These are phyloP conservation scores for Bergia puertoricense DNA, from an alignment of 92 coral and sea anemone species.

Conservation along the genomic window DNA sequence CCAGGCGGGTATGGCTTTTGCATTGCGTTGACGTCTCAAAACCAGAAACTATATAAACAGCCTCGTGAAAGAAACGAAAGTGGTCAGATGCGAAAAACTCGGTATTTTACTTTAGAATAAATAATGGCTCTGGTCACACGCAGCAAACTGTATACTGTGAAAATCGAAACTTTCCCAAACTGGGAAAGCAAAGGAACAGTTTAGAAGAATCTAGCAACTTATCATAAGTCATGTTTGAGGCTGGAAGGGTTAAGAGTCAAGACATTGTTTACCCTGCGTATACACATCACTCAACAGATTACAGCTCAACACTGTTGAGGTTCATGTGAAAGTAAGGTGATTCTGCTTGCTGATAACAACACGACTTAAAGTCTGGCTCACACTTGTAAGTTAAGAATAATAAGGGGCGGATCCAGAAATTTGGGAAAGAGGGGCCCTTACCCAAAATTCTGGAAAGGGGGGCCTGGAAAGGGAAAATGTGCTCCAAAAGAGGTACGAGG, in stretches of 20 bases:
- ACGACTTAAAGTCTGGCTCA: neutral
- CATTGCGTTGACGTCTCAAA: slow-evolving; percentile 75
- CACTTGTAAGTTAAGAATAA: neutral
- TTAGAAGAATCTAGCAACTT: too few relatives aligned
- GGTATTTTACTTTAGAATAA: slow-evolving; percentile 24
- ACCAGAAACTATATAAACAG: slow-evolving; percentile 20
- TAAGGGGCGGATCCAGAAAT: too few relatives aligned
- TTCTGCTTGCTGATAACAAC: neutral
- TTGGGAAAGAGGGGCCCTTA: too few relatives aligned
- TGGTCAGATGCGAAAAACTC: slow-evolving; percentile 27
- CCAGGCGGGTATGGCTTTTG: slow-evolving; percentile 78
- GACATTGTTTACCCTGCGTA: neutral
- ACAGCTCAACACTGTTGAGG: neutral
- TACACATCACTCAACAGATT: neutral
- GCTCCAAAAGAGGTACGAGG: too few relatives aligned
- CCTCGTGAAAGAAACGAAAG: slow-evolving; percentile 11
- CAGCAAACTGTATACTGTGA: too few relatives aligned
- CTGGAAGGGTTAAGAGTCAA: neutral
- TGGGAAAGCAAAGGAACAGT: too few relatives aligned
- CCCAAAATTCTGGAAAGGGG: too few relatives aligned
- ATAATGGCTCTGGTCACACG: too few relatives aligned
- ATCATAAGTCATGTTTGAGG: too few relatives aligned
- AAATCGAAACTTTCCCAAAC: too few relatives aligned
- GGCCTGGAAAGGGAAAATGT: too few relatives aligned
- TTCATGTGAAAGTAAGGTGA: neutral